These are phyloP conservation scores for Thymelicus sylvestris DNA, from an alignment of 2,888 invertebrate species.

Conservation along the genomic window DNA sequence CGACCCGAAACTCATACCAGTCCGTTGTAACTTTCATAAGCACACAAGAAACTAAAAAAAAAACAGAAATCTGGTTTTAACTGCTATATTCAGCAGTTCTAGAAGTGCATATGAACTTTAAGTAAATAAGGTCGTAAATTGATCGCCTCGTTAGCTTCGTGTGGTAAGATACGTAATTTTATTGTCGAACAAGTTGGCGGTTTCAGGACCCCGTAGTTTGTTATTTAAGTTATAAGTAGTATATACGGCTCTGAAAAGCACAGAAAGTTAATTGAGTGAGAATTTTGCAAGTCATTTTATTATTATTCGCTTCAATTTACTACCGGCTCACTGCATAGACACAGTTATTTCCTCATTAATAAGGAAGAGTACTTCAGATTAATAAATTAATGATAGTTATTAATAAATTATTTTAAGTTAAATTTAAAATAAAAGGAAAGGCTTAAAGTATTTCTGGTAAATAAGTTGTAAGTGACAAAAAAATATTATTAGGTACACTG, in stretches of 20 bases:
- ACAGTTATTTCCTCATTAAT: too few species aligned
- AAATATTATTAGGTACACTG: too few species aligned
- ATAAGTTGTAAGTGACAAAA: too few species aligned
- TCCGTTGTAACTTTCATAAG: conserved; percentile 19
- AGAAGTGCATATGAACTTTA: neutral
- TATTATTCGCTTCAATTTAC: neutral
- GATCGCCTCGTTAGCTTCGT: neutral
- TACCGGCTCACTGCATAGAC: too few species aligned
- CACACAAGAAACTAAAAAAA: conserved; percentile 20
- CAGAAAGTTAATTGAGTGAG: conserved; percentile 28
- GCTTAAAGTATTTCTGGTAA: too few species aligned
- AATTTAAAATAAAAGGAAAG: too few species aligned
- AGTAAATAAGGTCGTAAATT: neutral
- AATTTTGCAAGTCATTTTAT: conserved; percentile 1
- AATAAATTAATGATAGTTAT: too few species aligned
- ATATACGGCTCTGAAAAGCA: conserved; percentile 17
- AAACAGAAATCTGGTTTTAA: neutral
- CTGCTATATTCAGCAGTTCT: neutral
- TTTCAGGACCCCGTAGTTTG: conserved; percentile 25
- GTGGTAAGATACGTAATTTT: conserved; percentile 19
- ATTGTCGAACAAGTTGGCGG: conserved; percentile 31
- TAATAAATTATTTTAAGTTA: too few species aligned
- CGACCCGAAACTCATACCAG: conserved; percentile 16
- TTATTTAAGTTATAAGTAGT: conserved; percentile 33
- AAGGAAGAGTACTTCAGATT: too few species aligned